Percentiles rank a stretch among this genome's conserved stretches.
Conservation (phyloP, 2,888 invertebrate genomes). For the Plebejus argus region DNA sequence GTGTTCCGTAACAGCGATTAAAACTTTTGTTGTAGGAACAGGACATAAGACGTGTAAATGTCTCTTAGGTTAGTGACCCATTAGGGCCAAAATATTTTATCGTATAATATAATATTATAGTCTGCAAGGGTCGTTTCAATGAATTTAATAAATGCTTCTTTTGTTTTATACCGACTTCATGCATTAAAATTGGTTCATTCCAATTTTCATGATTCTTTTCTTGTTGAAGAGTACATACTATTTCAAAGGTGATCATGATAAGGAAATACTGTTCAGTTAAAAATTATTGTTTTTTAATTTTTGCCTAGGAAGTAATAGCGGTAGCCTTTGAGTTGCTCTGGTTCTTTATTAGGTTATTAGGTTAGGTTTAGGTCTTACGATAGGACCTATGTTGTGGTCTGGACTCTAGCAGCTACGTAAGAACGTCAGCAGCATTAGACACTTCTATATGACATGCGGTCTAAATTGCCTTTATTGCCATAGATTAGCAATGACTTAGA, state of each 20-base stretch:
- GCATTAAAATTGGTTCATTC: too few relatives aligned
- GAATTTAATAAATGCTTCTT: too few relatives aligned
- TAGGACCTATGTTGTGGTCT: slow-evolving; percentile 48
- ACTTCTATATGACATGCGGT: slow-evolving; percentile 65
- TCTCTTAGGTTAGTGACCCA: slow-evolving; percentile 35
- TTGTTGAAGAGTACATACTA: too few relatives aligned
- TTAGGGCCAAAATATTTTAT: slow-evolving; percentile 25
- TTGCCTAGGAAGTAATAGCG: slow-evolving; percentile 38
- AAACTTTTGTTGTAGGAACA: neutral
- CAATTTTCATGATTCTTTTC: too few relatives aligned
- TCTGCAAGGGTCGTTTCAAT: neutral
- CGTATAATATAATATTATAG: neutral
- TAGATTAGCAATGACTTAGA: neutral
- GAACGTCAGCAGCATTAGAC: slow-evolving; percentile 61
- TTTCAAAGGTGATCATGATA: too few relatives aligned
- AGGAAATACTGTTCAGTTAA: too few relatives aligned
- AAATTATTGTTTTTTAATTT: slow-evolving; percentile 40
- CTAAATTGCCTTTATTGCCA: slow-evolving; percentile 39
- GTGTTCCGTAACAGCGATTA: neutral
- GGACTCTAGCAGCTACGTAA: slow-evolving; percentile 60
- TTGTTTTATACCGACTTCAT: too few relatives aligned
- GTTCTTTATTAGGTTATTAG: neutral
- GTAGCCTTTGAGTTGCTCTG: neutral
- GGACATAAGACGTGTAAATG: neutral
- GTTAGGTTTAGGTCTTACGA: neutral